These are phyloP conservation scores for Rutilus rutilus DNA, from an alignment of 2,113 vertebrate genomes.

Conservation along the genomic window DNA sequence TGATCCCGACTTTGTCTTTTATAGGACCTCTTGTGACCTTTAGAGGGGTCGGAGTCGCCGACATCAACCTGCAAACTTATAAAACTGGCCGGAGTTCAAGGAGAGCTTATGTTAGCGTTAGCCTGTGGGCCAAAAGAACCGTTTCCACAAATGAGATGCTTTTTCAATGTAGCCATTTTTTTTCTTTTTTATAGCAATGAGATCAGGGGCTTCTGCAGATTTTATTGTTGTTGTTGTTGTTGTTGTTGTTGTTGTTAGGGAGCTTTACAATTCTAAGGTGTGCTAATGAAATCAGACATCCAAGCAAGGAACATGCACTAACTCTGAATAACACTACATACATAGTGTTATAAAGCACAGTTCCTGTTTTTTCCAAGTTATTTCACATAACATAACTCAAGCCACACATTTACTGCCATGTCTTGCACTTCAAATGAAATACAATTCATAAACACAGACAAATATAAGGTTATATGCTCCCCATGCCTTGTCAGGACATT, in stretches of 20 bases:
- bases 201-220: not conserved
- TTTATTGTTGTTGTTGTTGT: not conserved
- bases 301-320: not conserved
- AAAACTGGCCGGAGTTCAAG: constrained; percentile 27
- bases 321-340: not conserved
- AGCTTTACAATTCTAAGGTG: not conserved
- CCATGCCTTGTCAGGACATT: too few relatives aligned
- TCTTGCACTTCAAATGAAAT: not conserved
- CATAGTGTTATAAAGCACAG: not conserved
- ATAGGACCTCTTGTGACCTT: constrained; percentile 31
- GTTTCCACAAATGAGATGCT: too few relatives aligned
- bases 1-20: constrained; percentile 48
- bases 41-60: not conserved
- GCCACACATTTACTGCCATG: not conserved
- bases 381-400: not conserved
- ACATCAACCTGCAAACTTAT: constrained; percentile 4
- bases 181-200: not conserved
- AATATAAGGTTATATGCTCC: not conserved
- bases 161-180: not conserved
- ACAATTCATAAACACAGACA: not conserved
- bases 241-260: not conserved
- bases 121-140: not conserved
- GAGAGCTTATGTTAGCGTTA: not conserved
- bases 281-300: not conserved
- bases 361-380: not conserved